A percentile compares a stretch with the other conserved stretches of the same genome.
Conservation (phyloP, 1,140 invertebrate genomes). For the Pygmarrhopalites habei region DNA sequence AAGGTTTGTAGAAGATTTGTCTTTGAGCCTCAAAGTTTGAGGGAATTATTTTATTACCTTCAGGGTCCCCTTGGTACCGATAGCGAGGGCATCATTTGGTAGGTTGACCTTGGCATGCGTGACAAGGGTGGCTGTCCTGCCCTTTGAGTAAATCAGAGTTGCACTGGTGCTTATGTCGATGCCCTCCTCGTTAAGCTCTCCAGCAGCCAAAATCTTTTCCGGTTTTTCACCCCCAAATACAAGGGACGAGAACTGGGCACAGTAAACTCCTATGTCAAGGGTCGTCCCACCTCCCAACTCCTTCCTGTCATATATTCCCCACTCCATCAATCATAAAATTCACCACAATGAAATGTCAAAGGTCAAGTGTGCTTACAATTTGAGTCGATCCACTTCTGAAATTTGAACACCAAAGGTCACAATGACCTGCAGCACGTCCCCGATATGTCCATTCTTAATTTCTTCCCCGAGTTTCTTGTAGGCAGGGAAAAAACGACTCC, state of each 20-base stretch:
- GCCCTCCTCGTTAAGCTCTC: slow-evolving; percentile 59
- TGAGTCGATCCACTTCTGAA: slow-evolving; percentile 48
- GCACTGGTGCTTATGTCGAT: slow-evolving; percentile 60
- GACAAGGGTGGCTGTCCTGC: slow-evolving; percentile 55
- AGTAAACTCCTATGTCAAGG: slow-evolving; percentile 61
- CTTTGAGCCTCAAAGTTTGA: too few species aligned
- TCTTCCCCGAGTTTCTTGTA: slow-evolving; percentile 56
- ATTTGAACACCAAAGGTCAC: slow-evolving; percentile 60
- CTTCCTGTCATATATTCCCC: slow-evolving; percentile 40
- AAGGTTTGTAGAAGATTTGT: too few species aligned
- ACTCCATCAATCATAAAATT: not conserved
- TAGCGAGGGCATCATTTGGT: slow-evolving; percentile 56
- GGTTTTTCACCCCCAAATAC: slow-evolving; percentile 58
- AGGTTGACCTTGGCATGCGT: slow-evolving; percentile 50
- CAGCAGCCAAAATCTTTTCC: slow-evolving; percentile 46
- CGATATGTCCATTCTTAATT: slow-evolving; percentile 56
- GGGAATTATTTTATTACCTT: too few species aligned
- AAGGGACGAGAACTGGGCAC: slow-evolving; percentile 65
- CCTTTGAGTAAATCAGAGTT: slow-evolving; percentile 56
- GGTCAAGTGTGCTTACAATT: slow-evolving; percentile 46
- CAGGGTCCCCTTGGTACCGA: slow-evolving; percentile 61
- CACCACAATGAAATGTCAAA: not conserved
- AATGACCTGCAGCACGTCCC: slow-evolving; percentile 61
- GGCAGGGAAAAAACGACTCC: slow-evolving; percentile 72
- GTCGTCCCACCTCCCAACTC: slow-evolving; percentile 69